Evolutionary conservation across 2,113 vertebrate genomes (phyloP).

Genomic region (Pseudopodoces humilis): DNA sequence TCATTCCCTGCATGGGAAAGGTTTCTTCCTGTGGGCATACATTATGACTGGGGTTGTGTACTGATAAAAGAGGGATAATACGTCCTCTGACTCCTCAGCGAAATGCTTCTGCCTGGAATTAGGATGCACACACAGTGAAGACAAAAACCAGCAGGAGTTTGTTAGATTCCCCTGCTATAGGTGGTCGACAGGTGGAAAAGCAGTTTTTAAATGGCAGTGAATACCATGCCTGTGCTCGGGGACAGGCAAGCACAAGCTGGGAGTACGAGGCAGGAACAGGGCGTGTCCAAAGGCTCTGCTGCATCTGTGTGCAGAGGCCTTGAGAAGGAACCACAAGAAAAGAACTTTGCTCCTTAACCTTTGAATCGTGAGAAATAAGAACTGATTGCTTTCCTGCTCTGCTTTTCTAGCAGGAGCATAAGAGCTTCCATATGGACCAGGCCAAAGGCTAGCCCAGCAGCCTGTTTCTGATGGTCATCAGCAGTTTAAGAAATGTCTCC

Average conservation of each 20-base stretch:
- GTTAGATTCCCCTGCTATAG: neutral
- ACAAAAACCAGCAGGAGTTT: neutral
- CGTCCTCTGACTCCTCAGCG: neutral
- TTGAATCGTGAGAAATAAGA: neutral
- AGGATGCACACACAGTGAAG: neutral
- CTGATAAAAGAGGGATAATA: conserved; percentile 11
- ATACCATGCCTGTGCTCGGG: accelerated
- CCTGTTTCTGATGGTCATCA: neutral
- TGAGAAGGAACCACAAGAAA: neutral
- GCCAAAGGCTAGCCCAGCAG: neutral
- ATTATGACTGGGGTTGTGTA: conserved; percentile 37
- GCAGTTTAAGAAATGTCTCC: neutral
- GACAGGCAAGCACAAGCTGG: neutral
- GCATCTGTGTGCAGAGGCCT: neutral
- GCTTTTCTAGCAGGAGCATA: neutral
- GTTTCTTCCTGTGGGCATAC: conserved; percentile 27
- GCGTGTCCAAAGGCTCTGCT: neutral
- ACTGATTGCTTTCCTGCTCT: neutral
- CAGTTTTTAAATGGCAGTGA: neutral
- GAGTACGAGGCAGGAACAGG: neutral
- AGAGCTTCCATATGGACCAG: neutral
- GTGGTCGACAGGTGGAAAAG: neutral
- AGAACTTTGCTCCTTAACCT: neutral
- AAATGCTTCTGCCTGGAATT: conserved; percentile 1
- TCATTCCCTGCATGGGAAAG: conserved; percentile 22